Evolutionary conservation across 2,888 invertebrate genomes (phyloP).

Genomic region (Melanotus villosus): DNA sequence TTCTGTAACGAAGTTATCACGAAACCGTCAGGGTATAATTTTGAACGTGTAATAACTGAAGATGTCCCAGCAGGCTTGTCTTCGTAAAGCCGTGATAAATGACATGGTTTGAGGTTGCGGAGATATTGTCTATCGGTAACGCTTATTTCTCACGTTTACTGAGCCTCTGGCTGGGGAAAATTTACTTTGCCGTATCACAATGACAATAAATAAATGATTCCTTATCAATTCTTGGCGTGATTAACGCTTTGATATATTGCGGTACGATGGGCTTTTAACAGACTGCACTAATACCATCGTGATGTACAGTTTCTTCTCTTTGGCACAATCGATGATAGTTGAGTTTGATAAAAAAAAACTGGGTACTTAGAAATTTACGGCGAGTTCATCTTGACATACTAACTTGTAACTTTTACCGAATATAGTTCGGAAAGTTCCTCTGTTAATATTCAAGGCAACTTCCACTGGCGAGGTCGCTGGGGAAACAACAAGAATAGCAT

Average conservation of each 20-base stretch:
- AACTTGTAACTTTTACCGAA: too few species aligned
- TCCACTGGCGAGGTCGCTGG: too few species aligned
- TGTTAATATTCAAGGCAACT: too few species aligned
- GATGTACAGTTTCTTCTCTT: background rate
- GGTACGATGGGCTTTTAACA: background rate
- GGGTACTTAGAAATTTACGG: too few species aligned
- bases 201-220: conserved; percentile 32
- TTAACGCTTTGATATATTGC: conserved; percentile 10
- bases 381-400: too few species aligned
- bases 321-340: too few species aligned
- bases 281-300: background rate
- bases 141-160: conserved; percentile 36
- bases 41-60: conserved; percentile 44
- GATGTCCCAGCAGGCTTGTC: conserved; percentile 42
- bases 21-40: conserved; percentile 39
- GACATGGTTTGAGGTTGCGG: conserved; percentile 38
- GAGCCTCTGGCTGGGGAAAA: conserved; percentile 28
- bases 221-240: conserved; percentile 19
- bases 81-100: conserved; percentile 44
- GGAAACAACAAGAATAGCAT: background rate
- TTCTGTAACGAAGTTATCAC: conserved; percentile 32
- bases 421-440: too few species aligned
- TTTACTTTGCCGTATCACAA: conserved; percentile 29
- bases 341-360: too few species aligned
- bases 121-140: conserved; percentile 41